Percentiles rank a stretch among this genome's conserved stretches.
These are phyloP conservation scores for Triplophysa yarkandensis DNA, from an alignment of 2,797 vertebrate genomes.

Conservation along the genomic window DNA sequence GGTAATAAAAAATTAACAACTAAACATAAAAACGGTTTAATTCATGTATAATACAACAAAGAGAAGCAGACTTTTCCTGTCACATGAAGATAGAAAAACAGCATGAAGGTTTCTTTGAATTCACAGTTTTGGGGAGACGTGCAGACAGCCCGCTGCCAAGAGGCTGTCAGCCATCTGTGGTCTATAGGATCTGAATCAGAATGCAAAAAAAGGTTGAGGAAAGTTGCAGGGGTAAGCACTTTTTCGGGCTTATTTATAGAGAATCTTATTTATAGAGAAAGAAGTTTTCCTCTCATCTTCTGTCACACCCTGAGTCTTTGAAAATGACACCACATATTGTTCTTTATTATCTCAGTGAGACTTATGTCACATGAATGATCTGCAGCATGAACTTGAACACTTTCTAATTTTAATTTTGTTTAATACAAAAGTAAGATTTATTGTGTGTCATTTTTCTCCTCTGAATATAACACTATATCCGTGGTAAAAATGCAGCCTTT, in stretches of 20 bases:
- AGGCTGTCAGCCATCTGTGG: conserved; percentile 45
- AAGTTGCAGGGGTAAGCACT: conserved; percentile 43
- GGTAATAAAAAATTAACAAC: too few relatives aligned
- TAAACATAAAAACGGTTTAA: conserved; percentile 40
- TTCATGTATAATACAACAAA: conserved; percentile 59
- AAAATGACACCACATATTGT: conserved; percentile 46
- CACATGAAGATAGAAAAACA: conserved; percentile 35
- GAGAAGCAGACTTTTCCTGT: conserved; percentile 45
- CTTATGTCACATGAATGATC: conserved; percentile 31
- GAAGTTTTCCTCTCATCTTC: conserved; percentile 44
- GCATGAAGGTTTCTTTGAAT: conserved; percentile 48
- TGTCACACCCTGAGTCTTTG: conserved; percentile 45
- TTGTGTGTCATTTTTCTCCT: neutral
- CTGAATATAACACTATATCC: conserved; percentile 10
- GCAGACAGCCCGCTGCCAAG: conserved; percentile 48
- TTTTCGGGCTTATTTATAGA: conserved; percentile 42
- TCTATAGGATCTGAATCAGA: conserved; percentile 35
- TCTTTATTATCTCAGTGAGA: conserved; percentile 20
- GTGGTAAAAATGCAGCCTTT: conserved; percentile 30
- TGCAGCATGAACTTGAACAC: neutral
- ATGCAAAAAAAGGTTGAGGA: conserved; percentile 47
- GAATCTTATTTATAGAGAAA: too few relatives aligned
- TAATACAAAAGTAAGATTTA: neutral
- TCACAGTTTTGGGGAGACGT: conserved; percentile 38
- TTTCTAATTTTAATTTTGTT: neutral